Evolutionary conservation across 2,113 vertebrate genomes (phyloP), one percentile per base, ranked within the genome.

Genomic region (Elephantulus edwardii): DNA sequence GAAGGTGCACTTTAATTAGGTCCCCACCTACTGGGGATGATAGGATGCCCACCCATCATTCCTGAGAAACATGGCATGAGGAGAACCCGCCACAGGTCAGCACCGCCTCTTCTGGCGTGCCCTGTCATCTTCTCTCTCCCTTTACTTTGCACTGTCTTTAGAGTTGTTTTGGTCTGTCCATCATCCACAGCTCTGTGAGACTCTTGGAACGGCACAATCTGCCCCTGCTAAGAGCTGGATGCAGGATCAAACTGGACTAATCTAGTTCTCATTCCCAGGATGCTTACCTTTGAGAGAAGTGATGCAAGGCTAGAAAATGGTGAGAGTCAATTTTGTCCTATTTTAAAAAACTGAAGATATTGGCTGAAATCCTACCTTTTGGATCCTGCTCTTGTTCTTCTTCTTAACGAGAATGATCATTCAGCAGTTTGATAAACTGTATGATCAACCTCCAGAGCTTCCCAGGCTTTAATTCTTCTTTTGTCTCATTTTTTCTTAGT

Each of bases 11-110:
- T 11, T 66, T 42, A 44, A 16, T n/a, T 4, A 46, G 54, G 6
- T 4, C 1, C 6, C 0, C 8, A n/a, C 6, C 38, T 35, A 0
- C 1, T 7, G 11, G 52, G 33, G 50, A 42, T 26, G 20, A 62
- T n/a, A 42, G 22, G 7, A 7, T 4, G 28, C 22, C 8, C 72
- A 22, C 20, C 54, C 4, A 30, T 3, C 33, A 30, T 30, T 35
- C 42, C 5, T 1, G 50, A 70, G 56, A 28, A 16, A 30, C 22
- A 20, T 11, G 2, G 26, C 28, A 9, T 38, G 26, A 4, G 14
- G 20, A 77, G 75, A 68, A 33, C 13, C 13, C 3, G 10, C 8
- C 38, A 1, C 12, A 10, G 33, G 4, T 35, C 26, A 81, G 83
- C 19, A 5, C 28, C 24, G 44, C 26, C n/a, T 74, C 62, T 68